Evolutionary conservation across 2,797 vertebrate species (phyloP).

Genomic region (Phataginus tetradactyla): DNA sequence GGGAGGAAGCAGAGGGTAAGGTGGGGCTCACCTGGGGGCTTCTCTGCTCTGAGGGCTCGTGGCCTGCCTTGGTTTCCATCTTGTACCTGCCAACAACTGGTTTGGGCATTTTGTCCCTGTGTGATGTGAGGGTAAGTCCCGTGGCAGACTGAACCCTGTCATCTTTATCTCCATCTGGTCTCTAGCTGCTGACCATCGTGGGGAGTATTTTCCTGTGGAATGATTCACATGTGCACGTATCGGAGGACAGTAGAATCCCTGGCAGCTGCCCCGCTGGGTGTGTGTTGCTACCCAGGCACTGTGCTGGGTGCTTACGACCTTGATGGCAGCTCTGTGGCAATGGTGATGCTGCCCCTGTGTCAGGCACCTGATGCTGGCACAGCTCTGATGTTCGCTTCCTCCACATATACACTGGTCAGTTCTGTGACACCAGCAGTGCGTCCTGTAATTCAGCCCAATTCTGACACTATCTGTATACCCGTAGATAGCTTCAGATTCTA

Average conservation of each 20-base stretch:
- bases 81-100: neutral
- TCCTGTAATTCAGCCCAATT: neutral
- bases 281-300: neutral
- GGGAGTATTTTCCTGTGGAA: neutral
- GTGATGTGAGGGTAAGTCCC: neutral
- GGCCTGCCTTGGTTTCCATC: neutral
- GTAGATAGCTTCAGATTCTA: neutral
- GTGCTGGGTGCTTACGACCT: neutral
- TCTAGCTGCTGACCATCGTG: neutral
- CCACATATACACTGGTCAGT: neutral
- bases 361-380: neutral
- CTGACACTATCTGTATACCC: neutral
- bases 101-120: neutral
- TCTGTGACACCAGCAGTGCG: neutral
- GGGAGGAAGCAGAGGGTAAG: neutral
- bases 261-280: no score
- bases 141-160: neutral
- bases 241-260: neutral
- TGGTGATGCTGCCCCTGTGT: rapidly evolving
- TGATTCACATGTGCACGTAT: rapidly evolving
- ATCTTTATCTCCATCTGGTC: no score
- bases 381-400: neutral
- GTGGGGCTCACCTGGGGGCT: neutral
- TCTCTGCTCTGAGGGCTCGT: no score
- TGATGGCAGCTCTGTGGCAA: neutral